Percentiles rank a stretch among this genome's conserved stretches.
Evolutionary conservation across 2,888 invertebrate species (phyloP).

Genomic region (Camponotus fellah): DNA sequence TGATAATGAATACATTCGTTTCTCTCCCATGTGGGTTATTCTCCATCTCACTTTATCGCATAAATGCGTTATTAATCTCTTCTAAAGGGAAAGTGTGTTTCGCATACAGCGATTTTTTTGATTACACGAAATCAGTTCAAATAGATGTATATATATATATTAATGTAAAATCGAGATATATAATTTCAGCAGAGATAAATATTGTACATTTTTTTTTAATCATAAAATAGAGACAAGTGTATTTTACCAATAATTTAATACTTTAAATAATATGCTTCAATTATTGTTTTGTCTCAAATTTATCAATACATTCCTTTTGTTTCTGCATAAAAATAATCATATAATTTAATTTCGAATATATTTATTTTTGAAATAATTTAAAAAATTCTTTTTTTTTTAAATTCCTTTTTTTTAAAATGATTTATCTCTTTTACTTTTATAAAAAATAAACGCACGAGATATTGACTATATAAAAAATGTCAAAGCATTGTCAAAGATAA

Average conservation of each 20-base stretch:
- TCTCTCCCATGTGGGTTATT: conserved; percentile 28
- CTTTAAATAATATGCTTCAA: background rate
- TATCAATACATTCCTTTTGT: background rate
- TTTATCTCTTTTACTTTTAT: no score
- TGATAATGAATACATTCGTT: background rate
- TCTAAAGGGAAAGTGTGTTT: background rate
- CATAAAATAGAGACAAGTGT: background rate
- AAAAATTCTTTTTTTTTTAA: background rate
- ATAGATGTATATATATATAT: background rate
- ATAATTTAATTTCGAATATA: background rate
- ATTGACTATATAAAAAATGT: no score
- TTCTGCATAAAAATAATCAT: background rate
- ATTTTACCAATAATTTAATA: no score
- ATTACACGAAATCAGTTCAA: background rate
- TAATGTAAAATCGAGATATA: background rate
- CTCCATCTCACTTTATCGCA: conserved; percentile 60
- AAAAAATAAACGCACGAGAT: no score
- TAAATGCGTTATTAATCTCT: conserved; percentile 46
- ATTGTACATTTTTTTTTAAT: background rate
- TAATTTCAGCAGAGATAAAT: background rate
- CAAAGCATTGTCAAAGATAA: background rate
- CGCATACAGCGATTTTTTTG: background rate
- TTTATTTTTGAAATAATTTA: background rate
- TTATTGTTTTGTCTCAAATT: background rate
- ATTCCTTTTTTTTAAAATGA: no score